Percentiles rank a stretch among this genome's conserved stretches.
Conservation (phyloP, 2,113 vertebrate genomes). For the Thinocorus orbignyianus region DNA sequence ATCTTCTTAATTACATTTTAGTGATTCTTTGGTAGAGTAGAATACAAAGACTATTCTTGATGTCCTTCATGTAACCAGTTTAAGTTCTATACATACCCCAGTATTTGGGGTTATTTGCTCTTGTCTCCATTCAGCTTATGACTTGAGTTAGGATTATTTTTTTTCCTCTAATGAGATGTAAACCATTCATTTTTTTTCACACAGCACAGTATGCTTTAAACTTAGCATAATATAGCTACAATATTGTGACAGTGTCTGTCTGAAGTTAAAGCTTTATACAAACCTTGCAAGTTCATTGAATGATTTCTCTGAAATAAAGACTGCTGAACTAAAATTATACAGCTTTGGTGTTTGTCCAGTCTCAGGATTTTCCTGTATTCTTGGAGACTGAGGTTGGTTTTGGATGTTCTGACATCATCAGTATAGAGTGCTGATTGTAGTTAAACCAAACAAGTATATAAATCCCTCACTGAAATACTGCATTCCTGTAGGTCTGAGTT, state of each 20-base stretch:
- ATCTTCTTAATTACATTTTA: background rate
- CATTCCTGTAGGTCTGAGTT: background rate
- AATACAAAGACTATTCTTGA: background rate
- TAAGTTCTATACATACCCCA: background rate
- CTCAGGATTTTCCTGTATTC: background rate
- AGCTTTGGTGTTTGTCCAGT: background rate
- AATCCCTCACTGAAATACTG: background rate
- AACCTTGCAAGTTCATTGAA: background rate
- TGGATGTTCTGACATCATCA: background rate
- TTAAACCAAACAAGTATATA: background rate
- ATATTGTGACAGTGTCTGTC: constrained; percentile 54
- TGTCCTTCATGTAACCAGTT: background rate
- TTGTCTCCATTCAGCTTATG: background rate
- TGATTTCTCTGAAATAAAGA: background rate
- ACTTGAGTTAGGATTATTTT: background rate
- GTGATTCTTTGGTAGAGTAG: background rate
- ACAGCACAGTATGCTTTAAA: constrained; percentile 12
- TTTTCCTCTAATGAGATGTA: constrained; percentile 29
- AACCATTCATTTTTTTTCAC: constrained; percentile 16
- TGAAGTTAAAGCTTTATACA: constrained; percentile 25
- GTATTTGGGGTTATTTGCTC: background rate
- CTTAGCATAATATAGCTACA: constrained; percentile 14
- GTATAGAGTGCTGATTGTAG: background rate
- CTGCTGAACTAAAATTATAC: background rate
- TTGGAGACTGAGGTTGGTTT: background rate